Percentiles rank a stretch among this genome's conserved stretches.
phyloP scores from a whole-genome alignment of 92 coral and sea anemone genomes.

The Porites evermanni region DNA sequence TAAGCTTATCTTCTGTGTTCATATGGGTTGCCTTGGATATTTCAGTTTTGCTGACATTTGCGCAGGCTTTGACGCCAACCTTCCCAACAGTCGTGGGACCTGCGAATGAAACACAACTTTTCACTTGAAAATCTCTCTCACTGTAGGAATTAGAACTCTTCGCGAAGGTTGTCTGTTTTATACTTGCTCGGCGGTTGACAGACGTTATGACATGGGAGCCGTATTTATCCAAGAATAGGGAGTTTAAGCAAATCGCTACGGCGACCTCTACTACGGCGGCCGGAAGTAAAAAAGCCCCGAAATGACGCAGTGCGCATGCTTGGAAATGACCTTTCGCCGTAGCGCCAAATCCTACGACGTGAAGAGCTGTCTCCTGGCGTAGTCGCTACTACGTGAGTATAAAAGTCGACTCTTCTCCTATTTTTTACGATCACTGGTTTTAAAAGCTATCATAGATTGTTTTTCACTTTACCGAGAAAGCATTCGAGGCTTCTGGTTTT shows the following conservation, averaged over 20 bases:
- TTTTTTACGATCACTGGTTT: too few species aligned
- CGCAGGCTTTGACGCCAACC: background rate
- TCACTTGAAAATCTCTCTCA: conserved; percentile 25
- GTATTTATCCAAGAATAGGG: conserved; percentile 17
- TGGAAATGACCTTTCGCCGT: too few species aligned
- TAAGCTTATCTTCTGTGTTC: conserved; percentile 19
- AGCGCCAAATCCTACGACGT: too few species aligned
- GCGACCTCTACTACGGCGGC: too few species aligned
- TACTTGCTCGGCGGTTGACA: conserved; percentile 12
- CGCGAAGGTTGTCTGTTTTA: conserved; percentile 40
- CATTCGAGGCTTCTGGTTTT: too few species aligned
- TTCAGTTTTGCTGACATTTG: background rate
- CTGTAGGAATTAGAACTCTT: conserved; percentile 5
- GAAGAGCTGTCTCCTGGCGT: too few species aligned
- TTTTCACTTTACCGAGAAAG: too few species aligned
- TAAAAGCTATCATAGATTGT: too few species aligned
- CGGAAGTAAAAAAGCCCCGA: background rate
- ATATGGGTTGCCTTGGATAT: background rate
- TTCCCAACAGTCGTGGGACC: background rate
- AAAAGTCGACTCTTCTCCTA: too few species aligned
- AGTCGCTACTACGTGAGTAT: too few species aligned
- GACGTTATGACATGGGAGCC: conserved; percentile 33
- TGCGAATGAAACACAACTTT: conserved; percentile 14
- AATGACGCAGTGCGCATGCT: too few species aligned
- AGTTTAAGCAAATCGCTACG: background rate